These are phyloP conservation scores for Lordiphosa andalusiaca DNA, from an alignment of 2,888 invertebrate genomes.

Conservation along the genomic window DNA sequence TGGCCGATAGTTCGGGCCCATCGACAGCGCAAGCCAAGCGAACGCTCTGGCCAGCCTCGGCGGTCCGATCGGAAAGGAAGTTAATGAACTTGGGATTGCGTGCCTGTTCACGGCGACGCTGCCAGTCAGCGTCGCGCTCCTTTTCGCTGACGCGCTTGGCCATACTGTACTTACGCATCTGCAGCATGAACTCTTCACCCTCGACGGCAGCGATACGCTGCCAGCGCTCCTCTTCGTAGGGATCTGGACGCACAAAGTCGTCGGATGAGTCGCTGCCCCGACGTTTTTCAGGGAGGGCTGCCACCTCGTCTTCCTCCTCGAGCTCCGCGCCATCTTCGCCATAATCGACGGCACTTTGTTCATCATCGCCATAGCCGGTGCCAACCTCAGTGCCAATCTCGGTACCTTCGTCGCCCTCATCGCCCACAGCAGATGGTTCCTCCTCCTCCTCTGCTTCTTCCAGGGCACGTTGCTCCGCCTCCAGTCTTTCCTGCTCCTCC, in stretches of 20 bases:
- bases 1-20: constrained; percentile 86
- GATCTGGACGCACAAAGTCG: constrained; percentile 77
- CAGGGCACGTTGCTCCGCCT: constrained; percentile 73
- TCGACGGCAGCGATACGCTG: constrained; percentile 78
- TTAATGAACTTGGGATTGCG: constrained; percentile 78
- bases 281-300: constrained; percentile 64
- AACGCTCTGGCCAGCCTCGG: constrained; percentile 87
- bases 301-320: constrained; percentile 62
- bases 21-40: constrained; percentile 90
- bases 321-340: constrained; percentile 45
- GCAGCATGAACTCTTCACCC: constrained; percentile 78
- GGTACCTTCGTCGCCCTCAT: constrained; percentile 54
- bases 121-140: constrained; percentile 79
- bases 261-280: constrained; percentile 78
- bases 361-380: constrained; percentile 46
- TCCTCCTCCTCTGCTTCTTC: constrained; percentile 70
- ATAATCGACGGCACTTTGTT: constrained; percentile 45
- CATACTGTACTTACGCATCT: constrained; percentile 78
- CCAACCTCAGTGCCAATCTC: constrained; percentile 64
- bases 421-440: constrained; percentile 56
- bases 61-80: constrained; percentile 87
- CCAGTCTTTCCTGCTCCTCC: constrained; percentile 74
- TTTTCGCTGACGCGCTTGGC: constrained; percentile 76
- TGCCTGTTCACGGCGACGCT: constrained; percentile 78
- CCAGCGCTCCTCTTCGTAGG: constrained; percentile 78